phyloP scores from a whole-genome alignment of 1,140 invertebrate genomes.

The Heliconius eleuchia region DNA sequence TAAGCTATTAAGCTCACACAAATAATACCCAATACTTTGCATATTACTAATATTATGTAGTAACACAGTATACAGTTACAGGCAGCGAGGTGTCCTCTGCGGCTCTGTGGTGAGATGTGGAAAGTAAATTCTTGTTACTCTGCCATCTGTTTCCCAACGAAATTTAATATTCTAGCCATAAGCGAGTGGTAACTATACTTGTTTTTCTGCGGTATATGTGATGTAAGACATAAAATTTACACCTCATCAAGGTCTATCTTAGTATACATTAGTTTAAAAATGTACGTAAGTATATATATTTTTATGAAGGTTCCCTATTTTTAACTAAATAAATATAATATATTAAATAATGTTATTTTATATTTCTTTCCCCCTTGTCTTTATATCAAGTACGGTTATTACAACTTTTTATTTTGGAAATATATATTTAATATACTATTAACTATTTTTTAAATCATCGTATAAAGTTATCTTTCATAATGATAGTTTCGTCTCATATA shows the following conservation, averaged over 20 bases:
- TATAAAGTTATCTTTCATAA: too few species aligned
- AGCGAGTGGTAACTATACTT: not conserved
- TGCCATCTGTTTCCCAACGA: slow-evolving; percentile 12
- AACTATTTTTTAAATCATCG: too few species aligned
- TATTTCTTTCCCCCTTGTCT: too few species aligned
- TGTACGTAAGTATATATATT: too few species aligned
- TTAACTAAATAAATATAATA: too few species aligned
- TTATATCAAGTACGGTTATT: not conserved
- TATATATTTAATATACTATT: too few species aligned
- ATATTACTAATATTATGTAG: not conserved
- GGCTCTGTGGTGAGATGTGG: not conserved
- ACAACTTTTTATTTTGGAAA: too few species aligned
- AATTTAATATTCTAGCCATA: slow-evolving; percentile 3
- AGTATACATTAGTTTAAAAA: not conserved
- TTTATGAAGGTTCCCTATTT: too few species aligned
- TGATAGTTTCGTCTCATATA: too few species aligned
- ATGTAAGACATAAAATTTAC: not conserved
- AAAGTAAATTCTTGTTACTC: slow-evolving; percentile 6
- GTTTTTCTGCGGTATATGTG: not conserved
- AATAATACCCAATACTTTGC: too few species aligned
- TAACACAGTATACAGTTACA: not conserved
- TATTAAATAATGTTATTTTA: too few species aligned
- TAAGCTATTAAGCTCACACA: too few species aligned
- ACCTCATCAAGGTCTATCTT: not conserved
- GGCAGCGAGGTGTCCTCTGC: not conserved